Evolutionary conservation across 2,797 vertebrate species (phyloP).

Genomic region (Falco peregrinus): DNA sequence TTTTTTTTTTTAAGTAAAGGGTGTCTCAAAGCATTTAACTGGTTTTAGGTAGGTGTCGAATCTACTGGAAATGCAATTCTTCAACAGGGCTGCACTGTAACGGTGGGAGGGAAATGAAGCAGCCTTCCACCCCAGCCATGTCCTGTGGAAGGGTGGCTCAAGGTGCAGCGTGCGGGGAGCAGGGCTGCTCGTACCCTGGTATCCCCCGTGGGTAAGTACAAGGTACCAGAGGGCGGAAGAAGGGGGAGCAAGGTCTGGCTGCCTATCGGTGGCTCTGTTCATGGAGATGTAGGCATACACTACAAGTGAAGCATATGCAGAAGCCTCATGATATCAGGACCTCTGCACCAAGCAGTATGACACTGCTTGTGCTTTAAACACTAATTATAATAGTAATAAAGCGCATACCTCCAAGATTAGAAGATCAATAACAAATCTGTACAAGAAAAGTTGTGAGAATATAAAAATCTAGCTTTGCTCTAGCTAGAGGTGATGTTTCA

Average conservation of each 20-base stretch:
- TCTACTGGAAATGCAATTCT: background rate
- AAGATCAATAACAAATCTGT: background rate
- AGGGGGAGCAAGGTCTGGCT: background rate
- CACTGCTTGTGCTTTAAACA: background rate
- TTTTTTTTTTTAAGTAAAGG: background rate
- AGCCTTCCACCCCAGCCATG: background rate
- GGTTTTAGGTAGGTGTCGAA: background rate
- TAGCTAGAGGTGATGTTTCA: background rate
- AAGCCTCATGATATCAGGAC: background rate
- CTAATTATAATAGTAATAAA: background rate
- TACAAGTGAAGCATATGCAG: background rate
- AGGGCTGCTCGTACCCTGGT: background rate
- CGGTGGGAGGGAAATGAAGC: background rate
- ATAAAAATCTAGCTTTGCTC: background rate
- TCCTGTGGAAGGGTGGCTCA: background rate
- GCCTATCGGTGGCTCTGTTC: background rate
- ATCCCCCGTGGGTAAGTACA: background rate
- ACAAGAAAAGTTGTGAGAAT: background rate
- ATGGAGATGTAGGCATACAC: background rate
- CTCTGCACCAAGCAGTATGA: background rate
- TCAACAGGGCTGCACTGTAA: background rate
- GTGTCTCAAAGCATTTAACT: background rate
- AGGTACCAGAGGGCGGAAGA: background rate
- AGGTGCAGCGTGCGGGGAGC: background rate
- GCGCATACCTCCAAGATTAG: background rate